phyloP scores from a whole-genome alignment of 2,797 vertebrate species.

The Pseudochirops cupreus region DNA sequence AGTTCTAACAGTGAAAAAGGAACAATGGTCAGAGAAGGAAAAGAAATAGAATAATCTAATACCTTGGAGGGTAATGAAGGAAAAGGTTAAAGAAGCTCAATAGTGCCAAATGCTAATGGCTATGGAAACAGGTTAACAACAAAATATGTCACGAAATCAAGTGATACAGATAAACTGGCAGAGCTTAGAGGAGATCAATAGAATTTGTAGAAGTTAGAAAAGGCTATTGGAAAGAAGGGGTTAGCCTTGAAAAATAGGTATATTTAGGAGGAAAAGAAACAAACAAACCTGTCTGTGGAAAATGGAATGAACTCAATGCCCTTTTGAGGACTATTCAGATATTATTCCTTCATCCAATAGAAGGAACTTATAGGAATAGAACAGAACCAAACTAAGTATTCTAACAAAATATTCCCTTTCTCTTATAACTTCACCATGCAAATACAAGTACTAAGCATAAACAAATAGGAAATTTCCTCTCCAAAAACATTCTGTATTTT shows the following conservation, averaged over 20 bases:
- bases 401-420: background rate
- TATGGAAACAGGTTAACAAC: background rate
- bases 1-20: background rate
- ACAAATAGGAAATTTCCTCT: background rate
- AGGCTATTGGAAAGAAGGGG: background rate
- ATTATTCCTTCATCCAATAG: background rate
- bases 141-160: background rate
- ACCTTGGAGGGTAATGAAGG: background rate
- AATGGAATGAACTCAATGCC: background rate
- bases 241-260: background rate
- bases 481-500: background rate
- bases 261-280: background rate
- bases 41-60: background rate
- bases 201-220: background rate
- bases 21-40: background rate
- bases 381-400: background rate
- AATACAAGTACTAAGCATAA: background rate
- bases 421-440: background rate
- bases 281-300: background rate
- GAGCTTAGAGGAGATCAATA: background rate
- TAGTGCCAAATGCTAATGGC: background rate
- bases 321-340: background rate
- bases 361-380: background rate
- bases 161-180: background rate
- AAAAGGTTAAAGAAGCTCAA: background rate